phyloP scores from a whole-genome alignment of 1,140 invertebrate genomes.

The Pogonognathellus flavescens region DNA sequence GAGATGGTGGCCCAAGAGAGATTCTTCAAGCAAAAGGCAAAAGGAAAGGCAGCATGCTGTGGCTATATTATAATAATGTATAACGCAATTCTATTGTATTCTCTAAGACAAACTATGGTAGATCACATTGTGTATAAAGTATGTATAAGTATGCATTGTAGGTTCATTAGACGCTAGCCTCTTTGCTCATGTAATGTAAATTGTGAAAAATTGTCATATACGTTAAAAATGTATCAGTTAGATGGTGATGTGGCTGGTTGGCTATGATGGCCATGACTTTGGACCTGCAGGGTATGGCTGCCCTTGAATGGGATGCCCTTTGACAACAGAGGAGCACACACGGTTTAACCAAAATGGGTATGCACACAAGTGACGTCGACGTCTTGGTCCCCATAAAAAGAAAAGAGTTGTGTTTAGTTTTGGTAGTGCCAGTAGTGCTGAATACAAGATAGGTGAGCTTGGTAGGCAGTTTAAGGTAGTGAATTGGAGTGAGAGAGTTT shows the following conservation, averaged over 20 bases:
- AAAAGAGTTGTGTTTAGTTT: constrained; percentile 48
- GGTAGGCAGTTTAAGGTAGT: constrained; percentile 32
- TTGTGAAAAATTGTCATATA: constrained; percentile 46
- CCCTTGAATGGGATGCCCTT: constrained; percentile 55
- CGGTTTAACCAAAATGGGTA: too few relatives aligned
- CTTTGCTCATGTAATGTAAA: neutral
- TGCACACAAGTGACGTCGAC: constrained; percentile 2
- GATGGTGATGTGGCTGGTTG: constrained; percentile 23
- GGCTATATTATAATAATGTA: too few relatives aligned
- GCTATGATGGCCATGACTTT: constrained; percentile 48
- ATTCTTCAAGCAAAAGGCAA: too few relatives aligned
- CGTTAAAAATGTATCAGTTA: constrained; percentile 27
- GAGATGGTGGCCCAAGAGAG: too few relatives aligned
- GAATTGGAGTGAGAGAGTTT: constrained; percentile 14
- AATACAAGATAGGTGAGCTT: neutral
- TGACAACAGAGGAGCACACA: constrained; percentile 32
- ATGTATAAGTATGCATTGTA: neutral
- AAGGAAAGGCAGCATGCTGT: too few relatives aligned
- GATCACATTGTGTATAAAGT: neutral
- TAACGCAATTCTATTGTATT: too few relatives aligned
- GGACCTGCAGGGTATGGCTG: constrained; percentile 50
- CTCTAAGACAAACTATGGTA: too few relatives aligned
- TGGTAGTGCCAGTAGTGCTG: neutral
- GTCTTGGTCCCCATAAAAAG: constrained; percentile 33
- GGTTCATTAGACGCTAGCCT: constrained; percentile 20